Base-by-base conservation (phyloP, 2,113 vertebrate species). In the Toxostoma redivivum region DNA sequence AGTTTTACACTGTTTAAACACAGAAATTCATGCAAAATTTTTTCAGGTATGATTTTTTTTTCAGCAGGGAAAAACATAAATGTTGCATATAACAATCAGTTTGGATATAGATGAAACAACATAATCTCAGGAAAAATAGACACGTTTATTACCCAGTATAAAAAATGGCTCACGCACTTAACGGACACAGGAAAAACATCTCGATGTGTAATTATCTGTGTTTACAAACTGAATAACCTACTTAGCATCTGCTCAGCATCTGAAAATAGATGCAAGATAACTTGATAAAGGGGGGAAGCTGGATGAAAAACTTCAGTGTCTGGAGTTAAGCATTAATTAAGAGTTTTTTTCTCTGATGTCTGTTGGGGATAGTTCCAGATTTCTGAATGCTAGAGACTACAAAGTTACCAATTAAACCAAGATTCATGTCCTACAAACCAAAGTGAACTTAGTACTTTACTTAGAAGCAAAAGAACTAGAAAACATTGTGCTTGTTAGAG, bases 371-470 rank as follows among this genome's bases (percentile, higher is more conserved):
- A 76, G 65, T 67, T 91, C 53, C 72, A 86, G 72, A 57, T 69
- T 91, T 92, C 65, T 82, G n/a, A 89, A 76, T 11, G 48, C 50
- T 16, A n/a, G n/a, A 88, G 69, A 92, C 38, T 9, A 70, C 31
- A 47, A 87, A 48, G 86, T 95, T 89, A 94, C 37, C 65, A 53
- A 87, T 95, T 94, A 95, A 96, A 56, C 48, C 14, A 74, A 89
- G 78, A 89, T 65, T 88, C 31, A 35, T 13, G 28, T 65, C 40
- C 71, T 53, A 47, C 15, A 60, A 81, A 92, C 33, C 12, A 66
- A 82, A 57, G 24, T 81, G 60, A 92, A 94, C 80, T 86, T 78
- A 58, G 64, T 48, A 86, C 44, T 85, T 86, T 56, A 67, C 19
- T 62, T 35, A 53, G 30, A 86, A 88, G 44, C 35, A 70, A 66